These are phyloP conservation scores for Montipora capricornis DNA, from an alignment of 64 coral and sea anemone genomes.

Conservation along the genomic window DNA sequence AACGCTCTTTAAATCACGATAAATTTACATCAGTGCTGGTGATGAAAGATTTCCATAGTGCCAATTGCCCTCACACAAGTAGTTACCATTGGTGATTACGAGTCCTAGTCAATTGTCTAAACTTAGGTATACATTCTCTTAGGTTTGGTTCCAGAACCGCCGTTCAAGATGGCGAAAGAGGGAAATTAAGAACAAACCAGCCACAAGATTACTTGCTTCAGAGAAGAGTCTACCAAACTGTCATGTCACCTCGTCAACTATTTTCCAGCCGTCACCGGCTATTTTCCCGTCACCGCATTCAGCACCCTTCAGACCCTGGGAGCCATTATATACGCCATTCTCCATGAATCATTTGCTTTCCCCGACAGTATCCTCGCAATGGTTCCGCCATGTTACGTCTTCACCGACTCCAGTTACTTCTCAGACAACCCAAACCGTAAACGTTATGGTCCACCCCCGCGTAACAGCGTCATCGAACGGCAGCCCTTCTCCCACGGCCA, in stretches of 20 bases:
- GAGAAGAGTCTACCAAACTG: background rate
- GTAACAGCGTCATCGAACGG: background rate
- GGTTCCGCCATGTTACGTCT: too few relatives aligned
- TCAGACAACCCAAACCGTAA: too few relatives aligned
- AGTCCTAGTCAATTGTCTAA: too few relatives aligned
- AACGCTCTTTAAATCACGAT: too few relatives aligned
- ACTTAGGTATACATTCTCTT: too few relatives aligned
- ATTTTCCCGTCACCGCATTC: background rate
- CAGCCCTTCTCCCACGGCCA: too few relatives aligned
- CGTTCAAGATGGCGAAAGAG: slow-evolving; percentile 70
- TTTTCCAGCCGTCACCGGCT: background rate
- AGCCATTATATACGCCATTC: slow-evolving; percentile 17
- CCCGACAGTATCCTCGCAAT: background rate
- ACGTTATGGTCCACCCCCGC: too few relatives aligned
- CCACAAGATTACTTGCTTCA: slow-evolving; percentile 6
- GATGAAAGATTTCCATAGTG: too few relatives aligned
- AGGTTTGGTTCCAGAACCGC: slow-evolving; percentile 91
- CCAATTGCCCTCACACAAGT: too few relatives aligned
- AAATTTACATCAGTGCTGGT: too few relatives aligned
- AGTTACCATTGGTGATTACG: too few relatives aligned
- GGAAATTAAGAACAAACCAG: slow-evolving; percentile 73
- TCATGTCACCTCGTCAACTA: background rate
- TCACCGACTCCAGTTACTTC: too few relatives aligned
- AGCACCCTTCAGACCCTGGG: background rate
- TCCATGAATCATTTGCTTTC: background rate